These are phyloP conservation scores for Tachina grossa DNA, from an alignment of 2,888 invertebrate genomes.

Conservation along the genomic window DNA sequence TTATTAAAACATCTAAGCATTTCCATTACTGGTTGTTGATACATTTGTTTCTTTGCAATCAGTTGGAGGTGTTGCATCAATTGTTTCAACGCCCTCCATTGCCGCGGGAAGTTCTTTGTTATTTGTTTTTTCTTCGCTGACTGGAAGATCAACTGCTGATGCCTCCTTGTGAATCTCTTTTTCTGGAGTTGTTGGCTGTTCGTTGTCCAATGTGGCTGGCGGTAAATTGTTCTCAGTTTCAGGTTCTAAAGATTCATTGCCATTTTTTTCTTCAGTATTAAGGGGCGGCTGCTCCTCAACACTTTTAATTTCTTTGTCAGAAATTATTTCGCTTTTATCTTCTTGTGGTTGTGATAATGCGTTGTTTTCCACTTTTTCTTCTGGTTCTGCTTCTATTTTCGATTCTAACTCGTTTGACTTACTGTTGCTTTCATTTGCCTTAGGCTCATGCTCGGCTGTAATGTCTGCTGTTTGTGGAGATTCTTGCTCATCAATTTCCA, in stretches of 20 bases:
- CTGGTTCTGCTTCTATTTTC: conserved; percentile 57
- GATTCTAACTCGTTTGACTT: conserved; percentile 49
- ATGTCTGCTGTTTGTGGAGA: neutral
- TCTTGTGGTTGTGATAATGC: conserved; percentile 22
- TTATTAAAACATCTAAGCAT: conserved; percentile 33
- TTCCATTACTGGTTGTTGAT: conserved; percentile 45
- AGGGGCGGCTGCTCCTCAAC: neutral
- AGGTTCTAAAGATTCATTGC: neutral
- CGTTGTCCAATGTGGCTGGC: neutral
- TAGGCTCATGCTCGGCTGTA: neutral
- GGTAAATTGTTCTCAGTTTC: neutral
- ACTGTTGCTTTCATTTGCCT: neutral
- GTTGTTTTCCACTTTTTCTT: conserved; percentile 65
- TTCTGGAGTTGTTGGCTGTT: neutral
- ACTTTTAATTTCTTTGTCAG: conserved; percentile 1
- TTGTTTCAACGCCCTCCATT: conserved; percentile 7
- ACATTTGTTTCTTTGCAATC: neutral
- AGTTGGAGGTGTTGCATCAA: conserved; percentile 2
- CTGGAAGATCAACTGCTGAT: conserved; percentile 2
- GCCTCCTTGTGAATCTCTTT: neutral
- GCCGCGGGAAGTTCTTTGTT: neutral
- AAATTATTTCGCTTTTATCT: neutral
- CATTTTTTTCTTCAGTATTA: neutral
- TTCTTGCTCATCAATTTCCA: conserved; percentile 41
- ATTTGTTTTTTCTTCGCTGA: neutral